Evolutionary conservation across 2,888 invertebrate genomes (phyloP).

Genomic region (Dicyrtoma fusca): DNA sequence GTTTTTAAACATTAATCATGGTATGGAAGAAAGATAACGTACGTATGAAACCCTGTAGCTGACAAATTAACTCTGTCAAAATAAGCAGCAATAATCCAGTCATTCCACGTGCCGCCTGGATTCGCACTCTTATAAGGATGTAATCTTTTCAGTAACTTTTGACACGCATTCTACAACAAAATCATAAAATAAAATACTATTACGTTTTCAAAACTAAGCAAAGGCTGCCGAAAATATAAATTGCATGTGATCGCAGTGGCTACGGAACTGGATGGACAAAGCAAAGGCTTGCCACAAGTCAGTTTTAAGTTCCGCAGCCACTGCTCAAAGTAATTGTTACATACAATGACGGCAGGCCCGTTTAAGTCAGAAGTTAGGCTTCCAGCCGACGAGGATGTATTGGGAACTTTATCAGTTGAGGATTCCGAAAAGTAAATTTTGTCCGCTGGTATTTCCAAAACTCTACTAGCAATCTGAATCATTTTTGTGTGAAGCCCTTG

Average conservation of each 20-base stretch:
- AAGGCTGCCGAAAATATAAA: too few relatives aligned
- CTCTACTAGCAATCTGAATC: slow-evolving; percentile 77
- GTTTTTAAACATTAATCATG: not conserved
- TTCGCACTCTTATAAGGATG: slow-evolving; percentile 74
- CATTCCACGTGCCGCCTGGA: slow-evolving; percentile 80
- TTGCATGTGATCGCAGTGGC: too few relatives aligned
- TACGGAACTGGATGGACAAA: too few relatives aligned
- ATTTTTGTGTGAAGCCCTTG: slow-evolving; percentile 96
- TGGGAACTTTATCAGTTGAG: slow-evolving; percentile 87
- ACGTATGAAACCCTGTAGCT: slow-evolving; percentile 76
- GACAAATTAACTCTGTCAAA: slow-evolving; percentile 76
- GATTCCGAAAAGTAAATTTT: slow-evolving; percentile 82
- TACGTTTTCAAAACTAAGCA: too few relatives aligned
- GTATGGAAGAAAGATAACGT: slow-evolving; percentile 27
- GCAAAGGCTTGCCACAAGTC: too few relatives aligned
- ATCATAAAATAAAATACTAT: too few relatives aligned
- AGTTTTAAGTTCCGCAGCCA: too few relatives aligned
- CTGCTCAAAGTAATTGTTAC: too few relatives aligned
- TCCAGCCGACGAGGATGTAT: slow-evolving; percentile 86
- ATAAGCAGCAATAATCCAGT: slow-evolving; percentile 79
- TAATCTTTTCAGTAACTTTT: slow-evolving; percentile 73
- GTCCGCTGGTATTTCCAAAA: slow-evolving; percentile 70
- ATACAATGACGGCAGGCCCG: slow-evolving; percentile 83
- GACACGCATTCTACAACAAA: slow-evolving; percentile 71
- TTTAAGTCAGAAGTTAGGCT: slow-evolving; percentile 87